Evolutionary conservation across 2,888 invertebrate species (phyloP), one percentile per base, ranked within the genome.

Genomic region (Polyploca ridens): DNA sequence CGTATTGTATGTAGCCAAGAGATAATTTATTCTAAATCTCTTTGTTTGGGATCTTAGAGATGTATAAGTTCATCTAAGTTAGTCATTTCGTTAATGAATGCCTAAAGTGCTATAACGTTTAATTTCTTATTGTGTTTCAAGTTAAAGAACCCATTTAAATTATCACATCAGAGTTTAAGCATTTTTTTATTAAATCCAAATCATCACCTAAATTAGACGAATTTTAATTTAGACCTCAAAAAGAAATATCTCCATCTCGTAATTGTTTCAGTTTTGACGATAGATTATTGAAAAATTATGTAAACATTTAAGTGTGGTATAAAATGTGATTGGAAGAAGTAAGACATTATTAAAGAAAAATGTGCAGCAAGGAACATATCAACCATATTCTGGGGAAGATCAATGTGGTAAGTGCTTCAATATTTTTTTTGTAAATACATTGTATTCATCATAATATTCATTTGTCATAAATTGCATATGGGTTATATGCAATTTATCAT

Each of bases 351-450:
- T 71, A 69, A 72, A 71, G 66, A 85, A 90, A 84, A 82, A 90
- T 96, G 96, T 96, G 96, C 90, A 95, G 95, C 86, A 96, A 95
- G 92, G 96, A 96, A 81, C 96, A 96, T 86, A 95, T 96, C 81
- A 94, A 94, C 76, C 96, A 96, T 82, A 94, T 96, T 83, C 95
- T 96, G 94, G 96, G 96, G 88, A 96, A 96, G 93, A 95, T 96
- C 84, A 96, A 96, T 92, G 95, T 96, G 96, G 96, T 96, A 90
- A 94, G 96, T 95, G 7, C 6, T 46, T 19, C 10, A 16, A 44
- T 33, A 64, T 7, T 49, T 33, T 58, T 41, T 19, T n/a, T 10
- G 6, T 46, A 27, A 27, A 27, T n/a, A 27, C 27, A 1, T 27
- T 27, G 2, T 27, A 2, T 27, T 27, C 35, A 35, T 35, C 6